Percentiles rank a stretch among this genome's conserved stretches.
Evolutionary conservation across 1,140 invertebrate genomes (phyloP).

Genomic region (Ruditapes philippinarum): DNA sequence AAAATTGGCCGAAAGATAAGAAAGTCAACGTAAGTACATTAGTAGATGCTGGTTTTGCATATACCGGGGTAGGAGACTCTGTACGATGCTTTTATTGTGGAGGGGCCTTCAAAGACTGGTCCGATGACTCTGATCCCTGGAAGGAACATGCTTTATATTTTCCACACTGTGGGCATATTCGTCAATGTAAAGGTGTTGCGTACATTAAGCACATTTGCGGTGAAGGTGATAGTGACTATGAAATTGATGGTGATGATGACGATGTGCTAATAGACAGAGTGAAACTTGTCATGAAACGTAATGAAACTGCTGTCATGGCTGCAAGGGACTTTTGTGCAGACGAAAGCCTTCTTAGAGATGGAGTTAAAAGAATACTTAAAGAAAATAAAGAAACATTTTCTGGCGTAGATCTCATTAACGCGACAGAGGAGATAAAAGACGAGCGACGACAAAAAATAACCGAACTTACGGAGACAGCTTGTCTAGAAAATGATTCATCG

Average conservation of each 20-base stretch:
- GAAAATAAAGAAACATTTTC: background rate
- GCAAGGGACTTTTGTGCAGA: background rate
- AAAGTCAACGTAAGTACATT: background rate
- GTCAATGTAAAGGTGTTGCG: background rate
- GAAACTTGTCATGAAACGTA: background rate
- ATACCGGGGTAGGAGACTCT: constrained; percentile 41
- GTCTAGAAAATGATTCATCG: background rate
- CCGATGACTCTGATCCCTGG: background rate
- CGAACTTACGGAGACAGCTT: background rate
- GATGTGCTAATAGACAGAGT: constrained; percentile 1
- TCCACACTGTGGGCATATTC: background rate
- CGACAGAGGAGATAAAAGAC: background rate
- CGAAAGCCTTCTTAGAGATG: background rate
- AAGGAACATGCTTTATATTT: background rate
- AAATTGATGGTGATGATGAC: background rate
- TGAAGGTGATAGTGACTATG: background rate
- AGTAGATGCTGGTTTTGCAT: constrained; percentile 65
- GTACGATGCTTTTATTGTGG: constrained; percentile 6
- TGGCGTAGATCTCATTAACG: background rate
- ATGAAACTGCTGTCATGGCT: background rate
- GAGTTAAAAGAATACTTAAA: background rate
- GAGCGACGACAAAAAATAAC: background rate
- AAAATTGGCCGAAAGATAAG: background rate
- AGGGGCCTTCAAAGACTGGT: background rate
- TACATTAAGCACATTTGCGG: background rate